These are phyloP conservation scores for Amiota minor DNA, from an alignment of 2,888 invertebrate species.

Conservation along the genomic window DNA sequence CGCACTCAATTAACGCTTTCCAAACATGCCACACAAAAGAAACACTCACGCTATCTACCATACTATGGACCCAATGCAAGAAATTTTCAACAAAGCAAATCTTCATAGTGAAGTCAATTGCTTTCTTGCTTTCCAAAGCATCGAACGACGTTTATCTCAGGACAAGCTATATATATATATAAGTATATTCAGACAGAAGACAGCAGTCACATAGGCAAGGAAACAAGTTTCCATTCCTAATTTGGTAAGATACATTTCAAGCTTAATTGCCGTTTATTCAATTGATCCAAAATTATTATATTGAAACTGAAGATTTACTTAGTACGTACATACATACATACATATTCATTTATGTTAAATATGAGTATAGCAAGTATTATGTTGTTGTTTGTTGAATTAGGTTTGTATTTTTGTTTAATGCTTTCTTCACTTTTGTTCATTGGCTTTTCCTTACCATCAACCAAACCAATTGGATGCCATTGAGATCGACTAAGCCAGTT, in stretches of 20 bases:
- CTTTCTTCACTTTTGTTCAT: background rate
- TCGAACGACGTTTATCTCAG: background rate
- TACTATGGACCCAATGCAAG: background rate
- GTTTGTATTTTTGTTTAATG: background rate
- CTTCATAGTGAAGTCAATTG: too few relatives aligned
- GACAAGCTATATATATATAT: background rate
- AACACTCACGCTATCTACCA: background rate
- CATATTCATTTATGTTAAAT: too few relatives aligned
- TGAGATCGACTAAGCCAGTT: too few relatives aligned
- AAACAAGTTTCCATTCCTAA: constrained; percentile 12
- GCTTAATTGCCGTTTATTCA: constrained; percentile 54
- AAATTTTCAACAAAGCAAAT: background rate
- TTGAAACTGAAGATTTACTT: too few relatives aligned
- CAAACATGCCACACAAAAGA: background rate
- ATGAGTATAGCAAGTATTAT: background rate
- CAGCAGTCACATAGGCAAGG: background rate
- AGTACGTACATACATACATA: too few relatives aligned
- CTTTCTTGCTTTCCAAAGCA: background rate
- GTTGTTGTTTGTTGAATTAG: background rate
- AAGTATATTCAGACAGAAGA: background rate
- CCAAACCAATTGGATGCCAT: background rate
- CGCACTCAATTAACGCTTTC: constrained; percentile 56
- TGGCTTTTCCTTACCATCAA: constrained; percentile 1
- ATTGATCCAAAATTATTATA: constrained; percentile 32
- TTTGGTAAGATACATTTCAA: background rate